These are phyloP conservation scores for Yponomeuta plumbellus DNA, from an alignment of 2,888 invertebrate species.

Conservation along the genomic window DNA sequence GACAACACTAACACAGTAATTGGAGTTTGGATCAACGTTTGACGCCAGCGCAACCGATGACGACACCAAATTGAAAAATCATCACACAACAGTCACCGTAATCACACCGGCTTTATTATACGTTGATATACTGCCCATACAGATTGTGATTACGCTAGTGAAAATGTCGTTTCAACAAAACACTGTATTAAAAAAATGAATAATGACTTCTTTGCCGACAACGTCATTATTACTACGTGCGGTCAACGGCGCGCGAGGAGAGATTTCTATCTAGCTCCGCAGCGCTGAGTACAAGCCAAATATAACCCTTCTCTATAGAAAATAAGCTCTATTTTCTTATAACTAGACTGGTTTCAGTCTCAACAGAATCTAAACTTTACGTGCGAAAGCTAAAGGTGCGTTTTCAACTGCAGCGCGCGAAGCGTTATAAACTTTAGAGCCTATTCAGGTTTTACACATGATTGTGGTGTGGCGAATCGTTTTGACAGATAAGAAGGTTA, in stretches of 20 bases:
- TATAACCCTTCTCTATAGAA: neutral
- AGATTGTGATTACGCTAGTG: slow-evolving; percentile 72
- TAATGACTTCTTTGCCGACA: slow-evolving; percentile 72
- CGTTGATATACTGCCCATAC: slow-evolving; percentile 67
- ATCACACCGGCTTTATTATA: slow-evolving; percentile 63
- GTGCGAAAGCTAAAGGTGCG: neutral
- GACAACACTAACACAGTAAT: neutral
- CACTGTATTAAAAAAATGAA: slow-evolving; percentile 75
- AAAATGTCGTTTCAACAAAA: slow-evolving; percentile 75
- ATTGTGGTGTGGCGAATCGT: slow-evolving; percentile 66
- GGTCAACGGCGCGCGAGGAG: slow-evolving; percentile 53
- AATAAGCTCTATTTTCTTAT: neutral
- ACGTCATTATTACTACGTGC: slow-evolving; percentile 64
- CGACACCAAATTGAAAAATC: slow-evolving; percentile 71
- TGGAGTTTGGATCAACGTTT: neutral
- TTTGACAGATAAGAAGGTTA: slow-evolving; percentile 71
- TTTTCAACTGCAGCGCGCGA: neutral
- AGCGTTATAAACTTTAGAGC: slow-evolving; percentile 35
- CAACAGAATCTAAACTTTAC: slow-evolving; percentile 7
- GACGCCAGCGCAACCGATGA: slow-evolving; percentile 31
- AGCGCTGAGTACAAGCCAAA: neutral
- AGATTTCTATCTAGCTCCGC: slow-evolving; percentile 59
- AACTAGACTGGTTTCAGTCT: neutral
- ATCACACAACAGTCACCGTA: slow-evolving; percentile 47
- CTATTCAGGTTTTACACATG: slow-evolving; percentile 54